Evolutionary conservation across 1,140 invertebrate genomes (phyloP), one percentile per base, ranked within the genome.

Genomic region (Platyura marginata): DNA sequence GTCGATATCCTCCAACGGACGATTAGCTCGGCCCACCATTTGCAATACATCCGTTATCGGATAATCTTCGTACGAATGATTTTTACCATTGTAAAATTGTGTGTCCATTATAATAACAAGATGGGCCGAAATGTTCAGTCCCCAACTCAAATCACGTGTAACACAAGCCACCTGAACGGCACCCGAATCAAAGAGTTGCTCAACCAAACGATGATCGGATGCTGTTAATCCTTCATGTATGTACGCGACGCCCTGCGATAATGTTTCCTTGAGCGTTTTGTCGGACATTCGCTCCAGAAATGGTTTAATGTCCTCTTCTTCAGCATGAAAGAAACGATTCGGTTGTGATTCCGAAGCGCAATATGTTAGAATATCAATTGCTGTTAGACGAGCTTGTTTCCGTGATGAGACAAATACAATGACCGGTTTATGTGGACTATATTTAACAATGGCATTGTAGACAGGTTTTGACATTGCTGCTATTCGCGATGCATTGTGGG

Each of bases 101-200:
- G 95, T 97, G 54, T 99, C 96, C 79, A 97, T 96, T 15, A 99
- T 82, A 21, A 99, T 77, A 1, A 93, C 91, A 15, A 98, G 72
- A 63, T 98, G 88, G 0, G 88, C 78, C 39, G 75, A 75, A 21
- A 96, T 82, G 23, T 79, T 81, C 37, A 97, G 70, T 29, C 79
- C 83, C 86, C 90, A 99, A 52, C 88, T 90, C 5, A 99, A 72
- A 54, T 85, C 87, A 13, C 85, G 68, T 0, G 91, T 90, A 1
- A 78, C 85, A 1, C 98, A 91, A 36, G 90, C 79, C 22, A 98
- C 67, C 65, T 98, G 94, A 38, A 98, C 81, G 1, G 93, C 93
- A 3, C 88, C 91, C 13, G 79, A 83, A 49, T 87, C 80, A 51
- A 98, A 93, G 18, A 99, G 65, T 55, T 92, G 82, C 54, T 97